These are phyloP conservation scores for Microctonus hyperodae DNA, from an alignment of 2,888 invertebrate genomes.

Conservation along the genomic window DNA sequence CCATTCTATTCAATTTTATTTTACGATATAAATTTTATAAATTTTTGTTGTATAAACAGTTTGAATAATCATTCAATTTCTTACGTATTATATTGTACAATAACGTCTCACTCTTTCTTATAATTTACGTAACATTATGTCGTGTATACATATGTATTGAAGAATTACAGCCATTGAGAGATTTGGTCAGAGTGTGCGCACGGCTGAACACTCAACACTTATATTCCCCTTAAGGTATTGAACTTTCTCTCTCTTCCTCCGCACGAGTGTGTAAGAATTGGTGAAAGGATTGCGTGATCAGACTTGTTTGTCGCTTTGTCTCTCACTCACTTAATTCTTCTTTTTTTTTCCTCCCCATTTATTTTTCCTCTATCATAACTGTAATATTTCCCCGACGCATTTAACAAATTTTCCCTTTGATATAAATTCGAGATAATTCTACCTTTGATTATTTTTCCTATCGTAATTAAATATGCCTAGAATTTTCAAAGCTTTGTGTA, in stretches of 20 bases:
- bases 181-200: slow-evolving; percentile 34
- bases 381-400: neutral
- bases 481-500: too few relatives aligned
- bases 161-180: slow-evolving; percentile 36
- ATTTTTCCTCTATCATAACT: neutral
- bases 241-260: slow-evolving; percentile 39
- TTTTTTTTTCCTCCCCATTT: neutral
- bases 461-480: too few relatives aligned
- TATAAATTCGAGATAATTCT: neutral
- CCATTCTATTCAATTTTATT: neutral
- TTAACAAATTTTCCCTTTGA: neutral
- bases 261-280: slow-evolving; percentile 23
- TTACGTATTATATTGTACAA: neutral
- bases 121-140: slow-evolving; percentile 21
- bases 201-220: slow-evolving; percentile 27
- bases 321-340: too few relatives aligned
- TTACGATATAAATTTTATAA: neutral
- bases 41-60: neutral
- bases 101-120: neutral
- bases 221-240: slow-evolving; percentile 31
- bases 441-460: too few relatives aligned
- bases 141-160: slow-evolving; percentile 1
- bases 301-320: slow-evolving; percentile 1
- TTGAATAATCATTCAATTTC: neutral
- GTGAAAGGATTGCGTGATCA: slow-evolving; percentile 34